Evolutionary conservation across 1,140 invertebrate species (phyloP).

Genomic region (Hylaeus volcanicus): DNA sequence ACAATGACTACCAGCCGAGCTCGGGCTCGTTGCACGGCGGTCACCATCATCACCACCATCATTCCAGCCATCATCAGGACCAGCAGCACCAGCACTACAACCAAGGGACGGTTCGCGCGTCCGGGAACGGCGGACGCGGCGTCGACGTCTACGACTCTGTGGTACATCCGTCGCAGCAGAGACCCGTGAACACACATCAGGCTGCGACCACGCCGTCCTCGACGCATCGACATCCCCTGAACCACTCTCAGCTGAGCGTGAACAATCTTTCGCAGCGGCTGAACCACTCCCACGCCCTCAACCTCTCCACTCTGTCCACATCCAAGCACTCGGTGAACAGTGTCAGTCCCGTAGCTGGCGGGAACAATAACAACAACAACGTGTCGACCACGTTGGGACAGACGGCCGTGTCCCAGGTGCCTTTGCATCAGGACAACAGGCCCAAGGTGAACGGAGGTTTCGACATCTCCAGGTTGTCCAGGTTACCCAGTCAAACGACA

Average conservation of each 20-base stretch:
- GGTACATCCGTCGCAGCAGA: slow-evolving; percentile 58
- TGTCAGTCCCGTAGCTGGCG: slow-evolving; percentile 72
- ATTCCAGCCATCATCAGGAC: slow-evolving; percentile 63
- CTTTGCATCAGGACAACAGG: slow-evolving; percentile 68
- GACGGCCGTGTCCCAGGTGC: slow-evolving; percentile 45
- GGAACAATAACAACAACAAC: slow-evolving; percentile 56
- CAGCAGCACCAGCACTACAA: slow-evolving; percentile 63
- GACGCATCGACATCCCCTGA: slow-evolving; percentile 71
- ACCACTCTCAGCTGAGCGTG: slow-evolving; percentile 77
- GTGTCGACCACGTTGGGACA: slow-evolving; percentile 40
- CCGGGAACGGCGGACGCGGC: slow-evolving; percentile 49
- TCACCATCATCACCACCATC: slow-evolving; percentile 64
- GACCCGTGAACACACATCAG: slow-evolving; percentile 54
- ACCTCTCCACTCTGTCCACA: slow-evolving; percentile 85
- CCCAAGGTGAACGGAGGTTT: slow-evolving; percentile 79
- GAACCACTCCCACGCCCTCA: slow-evolving; percentile 82
- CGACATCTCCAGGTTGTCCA: slow-evolving; percentile 80
- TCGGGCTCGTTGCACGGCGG: slow-evolving; percentile 62
- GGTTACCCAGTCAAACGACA: slow-evolving; percentile 75
- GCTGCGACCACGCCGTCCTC: slow-evolving; percentile 69
- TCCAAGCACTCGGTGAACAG: slow-evolving; percentile 89
- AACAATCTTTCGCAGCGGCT: slow-evolving; percentile 77
- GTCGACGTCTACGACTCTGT: slow-evolving; percentile 76
- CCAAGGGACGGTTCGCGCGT: slow-evolving; percentile 44
- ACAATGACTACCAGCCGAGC: slow-evolving; percentile 74